Base-by-base conservation (phyloP, 2,797 vertebrate genomes). In the Enteromius afrohamiltoni region DNA sequence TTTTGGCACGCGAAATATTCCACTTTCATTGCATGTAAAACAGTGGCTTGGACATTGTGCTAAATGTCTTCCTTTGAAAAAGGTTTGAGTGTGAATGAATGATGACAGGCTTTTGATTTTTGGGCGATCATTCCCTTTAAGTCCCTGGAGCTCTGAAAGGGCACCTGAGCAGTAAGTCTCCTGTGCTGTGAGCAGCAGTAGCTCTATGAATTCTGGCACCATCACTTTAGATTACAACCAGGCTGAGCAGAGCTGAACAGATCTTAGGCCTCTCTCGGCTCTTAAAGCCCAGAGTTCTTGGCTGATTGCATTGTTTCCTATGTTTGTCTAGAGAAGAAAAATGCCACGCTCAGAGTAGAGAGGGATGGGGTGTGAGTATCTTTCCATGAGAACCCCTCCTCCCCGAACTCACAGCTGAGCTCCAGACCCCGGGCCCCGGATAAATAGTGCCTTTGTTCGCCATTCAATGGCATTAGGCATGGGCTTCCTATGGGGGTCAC, bases 401-500 rank as follows among this genome's bases (percentile, higher is more conserved):
- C 91, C 93, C 90, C 8, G 87, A 93, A 82, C 86, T 83, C 86
- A 89, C 86, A 89, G 86, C 88, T 85, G 79, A 88, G 86, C 83
- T 86, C 85, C 86, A 89, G 88, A 82, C 85, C 86, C 85, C 55
- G 93, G 95, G 95, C 94, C 93, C 87, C 86, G 89, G 93, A 94
- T 94, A 95, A 95, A 97, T 94, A 94, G 94, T 90, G 90, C 92
- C 95, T 96, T 96, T 97, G 96, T 97, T 96, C 90, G 77, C 87
- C 86, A 87, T 88, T 96, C 95, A 97, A 96, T 96, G 95, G 95
- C 95, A 96, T 97, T 96, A 96, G 95, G 93, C 95, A 96, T 96
- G 95, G 95, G 93, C 94, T 97, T 96, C 94, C 94, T 95, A 92
- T 96, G 95, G 95, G 86, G 95, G 95, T 95, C 95, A 96, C 94